These are phyloP conservation scores for Corythaixoides concolor DNA, from an alignment of 2,113 vertebrate species.

Conservation along the genomic window DNA sequence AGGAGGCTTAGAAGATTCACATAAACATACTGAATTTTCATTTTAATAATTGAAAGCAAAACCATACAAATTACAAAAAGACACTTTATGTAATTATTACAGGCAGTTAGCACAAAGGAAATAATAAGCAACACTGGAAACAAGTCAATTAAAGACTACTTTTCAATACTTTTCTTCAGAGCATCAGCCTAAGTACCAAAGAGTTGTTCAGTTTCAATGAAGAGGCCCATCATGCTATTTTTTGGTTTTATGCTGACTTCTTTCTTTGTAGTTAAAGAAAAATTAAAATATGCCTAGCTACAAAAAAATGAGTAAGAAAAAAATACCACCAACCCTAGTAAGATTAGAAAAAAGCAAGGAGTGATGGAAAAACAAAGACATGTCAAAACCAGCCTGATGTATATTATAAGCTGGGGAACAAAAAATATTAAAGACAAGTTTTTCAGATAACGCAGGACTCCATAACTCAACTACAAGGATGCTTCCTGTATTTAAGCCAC, in stretches of 20 bases:
- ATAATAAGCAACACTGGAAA: slow-evolving; percentile 37
- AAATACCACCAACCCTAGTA: neutral
- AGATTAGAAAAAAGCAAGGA: neutral
- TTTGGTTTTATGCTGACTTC: neutral
- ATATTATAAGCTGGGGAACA: neutral
- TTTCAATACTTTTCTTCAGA: slow-evolving; percentile 24
- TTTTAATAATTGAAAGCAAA: neutral
- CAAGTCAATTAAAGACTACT: slow-evolving; percentile 38
- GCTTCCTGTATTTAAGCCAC: neutral
- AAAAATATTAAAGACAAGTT: neutral
- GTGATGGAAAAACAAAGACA: neutral
- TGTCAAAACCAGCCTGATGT: neutral
- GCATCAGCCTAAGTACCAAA: neutral
- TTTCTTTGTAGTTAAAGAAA: neutral
- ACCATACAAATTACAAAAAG: neutral
- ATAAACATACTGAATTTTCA: neutral
- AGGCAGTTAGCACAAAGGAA: slow-evolving; percentile 6
- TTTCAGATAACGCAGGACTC: neutral
- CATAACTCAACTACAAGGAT: neutral
- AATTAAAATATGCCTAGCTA: neutral
- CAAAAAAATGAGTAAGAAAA: neutral
- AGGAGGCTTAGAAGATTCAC: neutral
- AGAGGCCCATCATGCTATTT: neutral
- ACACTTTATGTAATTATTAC: slow-evolving; percentile 6
- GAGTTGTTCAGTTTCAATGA: neutral